Base-by-base conservation (phyloP, 2,797 vertebrate genomes). In the Myotis pilosus region DNA sequence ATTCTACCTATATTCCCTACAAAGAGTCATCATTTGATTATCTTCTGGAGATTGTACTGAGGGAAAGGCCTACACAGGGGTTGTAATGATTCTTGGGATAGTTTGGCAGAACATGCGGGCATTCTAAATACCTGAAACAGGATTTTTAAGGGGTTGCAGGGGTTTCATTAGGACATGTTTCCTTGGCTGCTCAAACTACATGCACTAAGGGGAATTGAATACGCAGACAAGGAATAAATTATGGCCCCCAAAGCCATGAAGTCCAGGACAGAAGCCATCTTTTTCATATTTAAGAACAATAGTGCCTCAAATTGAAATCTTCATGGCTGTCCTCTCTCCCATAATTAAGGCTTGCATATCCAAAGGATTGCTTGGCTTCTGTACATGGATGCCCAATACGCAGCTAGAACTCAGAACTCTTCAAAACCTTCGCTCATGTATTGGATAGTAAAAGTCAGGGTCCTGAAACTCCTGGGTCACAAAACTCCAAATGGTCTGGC, bases 101-200 rank as follows among this genome's bases (percentile, higher is more conserved):
- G 44, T 13, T 47, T 47, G 44, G 12, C 44, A 47, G 44, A 47
- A 11, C 44, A 13, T 47, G 44, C 11, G 13, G 44, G 44, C 11
- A 47, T 47, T 47, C 44, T 47, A 47, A 47, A 47, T 47, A 47
- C 44, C 44, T 47, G 12, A 47, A 47, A 47, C 44, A 47, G 44
- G 2, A 47, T 47, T 47, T 51, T 6, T 1, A 51, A 3, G 51
- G 17, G 51, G 0, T 11, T 68, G 1, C 51, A 8, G 7, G 8
- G 16, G 41, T 81, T 62, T 9, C 5, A 66, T 38, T 12, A 57
- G 6, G 23, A 28, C 11, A 71, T 17, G 4, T 16, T 49, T 1
- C 16, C 4, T 62, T 75, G 9, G 49, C 11, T 83, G 6, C 22
- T 74, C 28, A 93, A 82, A 62, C 19, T n/a, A 41, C 5, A 53